Percentiles rank a stretch among this genome's conserved stretches.
Conservation (phyloP, 2,888 invertebrate genomes). For the Coleophora flavipennella region DNA sequence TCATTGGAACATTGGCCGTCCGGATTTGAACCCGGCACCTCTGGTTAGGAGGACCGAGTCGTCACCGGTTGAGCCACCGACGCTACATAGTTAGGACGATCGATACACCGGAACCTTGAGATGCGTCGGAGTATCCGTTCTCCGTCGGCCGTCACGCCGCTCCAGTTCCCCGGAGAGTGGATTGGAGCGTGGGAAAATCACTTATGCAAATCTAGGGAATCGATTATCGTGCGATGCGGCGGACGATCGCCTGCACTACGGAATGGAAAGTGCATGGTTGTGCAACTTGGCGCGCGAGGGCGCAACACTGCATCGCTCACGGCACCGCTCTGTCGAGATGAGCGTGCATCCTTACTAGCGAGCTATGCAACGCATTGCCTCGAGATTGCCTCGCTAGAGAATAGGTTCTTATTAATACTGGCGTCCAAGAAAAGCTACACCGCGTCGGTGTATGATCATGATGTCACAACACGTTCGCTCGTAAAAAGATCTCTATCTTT, state of each 20-base stretch:
- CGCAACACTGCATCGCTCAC: slow-evolving; percentile 22
- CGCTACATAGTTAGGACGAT: too few species aligned
- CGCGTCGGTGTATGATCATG: too few species aligned
- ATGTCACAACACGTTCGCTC: too few species aligned
- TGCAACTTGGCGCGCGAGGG: slow-evolving; percentile 27
- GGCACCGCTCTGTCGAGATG: not conserved
- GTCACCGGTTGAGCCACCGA: too few species aligned
- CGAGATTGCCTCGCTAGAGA: too few species aligned
- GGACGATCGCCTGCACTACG: slow-evolving; percentile 28
- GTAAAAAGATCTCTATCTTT: not conserved
- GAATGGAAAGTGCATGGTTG: slow-evolving; percentile 63
- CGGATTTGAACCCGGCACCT: too few species aligned
- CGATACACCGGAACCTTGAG: slow-evolving; percentile 41
- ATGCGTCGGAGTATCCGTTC: slow-evolving; percentile 41
- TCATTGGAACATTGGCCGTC: too few species aligned
- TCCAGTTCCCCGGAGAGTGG: slow-evolving; percentile 51
- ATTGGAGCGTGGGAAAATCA: slow-evolving; percentile 53
- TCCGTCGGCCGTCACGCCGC: slow-evolving; percentile 46
- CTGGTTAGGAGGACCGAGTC: too few species aligned
- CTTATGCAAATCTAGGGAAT: slow-evolving; percentile 63
- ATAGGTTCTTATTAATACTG: too few species aligned
- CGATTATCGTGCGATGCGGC: slow-evolving; percentile 50
- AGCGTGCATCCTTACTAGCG: slow-evolving; percentile 4
- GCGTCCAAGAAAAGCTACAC: too few species aligned
- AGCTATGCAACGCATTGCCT: slow-evolving; percentile 16